These are phyloP conservation scores for Neodon shergylaensis DNA, from an alignment of 2,113 vertebrate genomes.

Conservation along the genomic window DNA sequence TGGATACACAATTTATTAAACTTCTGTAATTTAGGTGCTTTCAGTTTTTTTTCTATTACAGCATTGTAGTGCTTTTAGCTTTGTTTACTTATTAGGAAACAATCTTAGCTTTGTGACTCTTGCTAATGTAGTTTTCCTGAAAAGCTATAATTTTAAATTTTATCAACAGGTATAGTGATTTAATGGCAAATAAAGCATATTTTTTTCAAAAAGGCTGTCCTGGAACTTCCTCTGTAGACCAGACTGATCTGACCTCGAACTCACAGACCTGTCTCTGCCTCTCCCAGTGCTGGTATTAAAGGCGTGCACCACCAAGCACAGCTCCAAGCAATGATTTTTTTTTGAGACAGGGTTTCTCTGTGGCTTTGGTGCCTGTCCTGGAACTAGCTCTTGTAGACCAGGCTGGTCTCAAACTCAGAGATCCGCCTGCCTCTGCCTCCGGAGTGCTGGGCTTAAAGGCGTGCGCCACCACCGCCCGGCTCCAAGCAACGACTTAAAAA, in stretches of 20 bases:
- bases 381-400: neutral
- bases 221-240: neutral
- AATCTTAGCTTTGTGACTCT: neutral
- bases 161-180: neutral
- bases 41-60: slow-evolving; percentile 42
- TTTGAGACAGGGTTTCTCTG: no score
- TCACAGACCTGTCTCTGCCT: no score
- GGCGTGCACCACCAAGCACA: no score
- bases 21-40: slow-evolving; percentile 31
- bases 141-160: neutral
- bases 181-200: neutral
- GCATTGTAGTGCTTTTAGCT: neutral
- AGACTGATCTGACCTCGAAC: neutral
- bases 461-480: neutral
- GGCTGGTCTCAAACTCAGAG: neutral
- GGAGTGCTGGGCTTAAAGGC: neutral
- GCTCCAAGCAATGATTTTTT: no score
- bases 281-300: no score
- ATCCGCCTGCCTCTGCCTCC: neutral
- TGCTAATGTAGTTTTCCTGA: neutral
- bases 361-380: no score
- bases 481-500: neutral
- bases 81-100: slow-evolving; percentile 17
- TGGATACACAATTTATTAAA: slow-evolving; percentile 50
- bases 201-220: neutral